Base-by-base conservation (phyloP, 2,888 invertebrate species). In the Ectemnius cavifrons region DNA sequence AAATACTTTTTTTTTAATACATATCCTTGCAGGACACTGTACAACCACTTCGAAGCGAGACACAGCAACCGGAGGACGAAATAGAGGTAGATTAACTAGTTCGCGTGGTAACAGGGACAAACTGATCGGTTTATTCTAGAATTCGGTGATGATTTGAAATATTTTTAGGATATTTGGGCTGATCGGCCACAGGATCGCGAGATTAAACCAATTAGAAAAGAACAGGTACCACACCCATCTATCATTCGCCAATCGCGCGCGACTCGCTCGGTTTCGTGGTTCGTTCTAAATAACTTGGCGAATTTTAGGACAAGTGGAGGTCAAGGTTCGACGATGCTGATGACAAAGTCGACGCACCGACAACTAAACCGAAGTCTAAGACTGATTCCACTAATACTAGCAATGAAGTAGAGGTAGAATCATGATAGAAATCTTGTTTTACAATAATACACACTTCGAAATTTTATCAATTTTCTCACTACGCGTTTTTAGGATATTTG, bases 21-120 rank as follows among this genome's bases (percentile, higher is more conserved):
- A 28, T 60, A 37, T 66, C 56, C 46, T 75, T 75, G 67, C 63
- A 75, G 75, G 72, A 67, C 45, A 20, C 27, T n/a, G n/a, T 56
- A 4, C 45, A 45, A 3, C 16, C 18, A n/a, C n/a, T 13, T n/a
- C 2, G 11, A n/a, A 16, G 16, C 28, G 47, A 71, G 27, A 60
- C n/a, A 60, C 18, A 8, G 16, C 23, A 61, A 67, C 14, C 56
- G 46, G 20, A 63, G 46, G 66, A 47, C 60, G 65, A 68, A 8
- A 62, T 46, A 13, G 62, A 68, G 67, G 67, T 68, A 62, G 14
- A 56, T n/a, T 52, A 63, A 28, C 28, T 56, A 20, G 20, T 18
- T n/a, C 16, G 52, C n/a, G 52, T 52, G 13, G 14, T 16, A 11
- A 14, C 5, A 14, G 37, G 8, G 37, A 5, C 11, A n/a, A 52